A percentile compares a stretch with the other conserved stretches of the same genome.
phyloP scores from a whole-genome alignment of 2,888 invertebrate genomes.

The Strigamia maritima region DNA sequence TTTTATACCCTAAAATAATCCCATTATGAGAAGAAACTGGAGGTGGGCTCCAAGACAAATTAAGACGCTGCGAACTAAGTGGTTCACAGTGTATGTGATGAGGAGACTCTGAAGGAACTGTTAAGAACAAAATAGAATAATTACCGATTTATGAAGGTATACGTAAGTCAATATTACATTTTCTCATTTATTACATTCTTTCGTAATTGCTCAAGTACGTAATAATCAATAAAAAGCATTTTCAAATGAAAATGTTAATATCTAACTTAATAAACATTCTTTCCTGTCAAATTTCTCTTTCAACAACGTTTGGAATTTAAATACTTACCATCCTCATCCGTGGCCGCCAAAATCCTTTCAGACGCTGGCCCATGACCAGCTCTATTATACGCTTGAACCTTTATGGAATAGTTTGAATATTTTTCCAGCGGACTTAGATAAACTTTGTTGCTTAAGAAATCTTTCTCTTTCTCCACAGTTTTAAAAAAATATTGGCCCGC shows the following conservation, averaged over 20 bases:
- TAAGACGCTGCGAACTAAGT: slow-evolving; percentile 50
- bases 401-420: slow-evolving; percentile 36
- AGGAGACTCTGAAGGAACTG: slow-evolving; percentile 53
- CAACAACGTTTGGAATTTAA: slow-evolving; percentile 1
- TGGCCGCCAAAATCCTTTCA: not conserved
- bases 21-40: slow-evolving; percentile 52
- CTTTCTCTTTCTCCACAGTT: slow-evolving; percentile 3
- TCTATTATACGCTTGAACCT: slow-evolving; percentile 35
- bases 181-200: not conserved
- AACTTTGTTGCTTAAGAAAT: slow-evolving; percentile 16
- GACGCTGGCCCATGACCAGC: slow-evolving; percentile 25
- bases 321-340: slow-evolving; percentile 35
- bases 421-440: not conserved
- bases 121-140: not conserved
- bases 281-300: not conserved
- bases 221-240: not conserved
- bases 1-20: slow-evolving; percentile 52
- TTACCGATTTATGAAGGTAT: not conserved
- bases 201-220: not conserved
- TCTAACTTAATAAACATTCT: not conserved
- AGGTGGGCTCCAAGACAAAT: slow-evolving; percentile 53
- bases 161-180: not conserved
- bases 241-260: not conserved
- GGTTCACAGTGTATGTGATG: slow-evolving; percentile 50
- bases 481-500: slow-evolving; percentile 26